Conservation (phyloP, 2,888 invertebrate species). For the Pachycephus smyrnensis region DNA sequence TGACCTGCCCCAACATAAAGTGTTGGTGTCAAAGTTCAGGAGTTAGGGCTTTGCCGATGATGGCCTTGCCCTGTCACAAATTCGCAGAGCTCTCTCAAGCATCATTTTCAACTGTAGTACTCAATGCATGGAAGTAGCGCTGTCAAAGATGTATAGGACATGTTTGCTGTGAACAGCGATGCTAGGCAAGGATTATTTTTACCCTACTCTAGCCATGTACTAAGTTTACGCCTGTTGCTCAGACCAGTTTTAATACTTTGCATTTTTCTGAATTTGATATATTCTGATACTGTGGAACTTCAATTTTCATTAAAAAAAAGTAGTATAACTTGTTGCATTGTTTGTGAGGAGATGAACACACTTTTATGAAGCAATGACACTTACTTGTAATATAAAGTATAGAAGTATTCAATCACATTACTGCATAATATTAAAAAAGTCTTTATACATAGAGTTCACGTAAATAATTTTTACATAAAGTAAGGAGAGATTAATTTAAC, state of each 20-base stretch:
- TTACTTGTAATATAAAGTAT: background rate
- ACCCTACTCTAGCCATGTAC: constrained; percentile 39
- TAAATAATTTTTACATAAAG: background rate
- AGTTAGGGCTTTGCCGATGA: constrained; percentile 30
- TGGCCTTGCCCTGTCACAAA: constrained; percentile 33
- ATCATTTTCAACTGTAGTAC: constrained; percentile 16
- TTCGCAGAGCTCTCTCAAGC: constrained; percentile 19
- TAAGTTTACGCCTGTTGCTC: constrained; percentile 45
- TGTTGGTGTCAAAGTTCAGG: constrained; percentile 38
- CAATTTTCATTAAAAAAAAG: background rate
- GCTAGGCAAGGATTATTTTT: constrained; percentile 47
- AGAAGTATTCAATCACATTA: background rate
- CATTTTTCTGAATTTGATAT: background rate
- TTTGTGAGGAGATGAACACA: background rate
- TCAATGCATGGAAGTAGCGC: constrained; percentile 20
- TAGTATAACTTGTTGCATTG: background rate
- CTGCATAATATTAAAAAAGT: background rate
- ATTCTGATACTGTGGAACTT: background rate
- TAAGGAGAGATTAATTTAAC: background rate
- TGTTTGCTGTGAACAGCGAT: constrained; percentile 37
- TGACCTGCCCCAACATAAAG: constrained; percentile 31
- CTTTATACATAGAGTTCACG: background rate
- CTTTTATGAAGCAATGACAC: background rate
- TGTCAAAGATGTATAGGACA: constrained; percentile 18
- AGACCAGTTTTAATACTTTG: background rate